Evolutionary conservation across 35 echinoderm and acorn worm species (phyloP).

Genomic region (Apostichopus japonicus): DNA sequence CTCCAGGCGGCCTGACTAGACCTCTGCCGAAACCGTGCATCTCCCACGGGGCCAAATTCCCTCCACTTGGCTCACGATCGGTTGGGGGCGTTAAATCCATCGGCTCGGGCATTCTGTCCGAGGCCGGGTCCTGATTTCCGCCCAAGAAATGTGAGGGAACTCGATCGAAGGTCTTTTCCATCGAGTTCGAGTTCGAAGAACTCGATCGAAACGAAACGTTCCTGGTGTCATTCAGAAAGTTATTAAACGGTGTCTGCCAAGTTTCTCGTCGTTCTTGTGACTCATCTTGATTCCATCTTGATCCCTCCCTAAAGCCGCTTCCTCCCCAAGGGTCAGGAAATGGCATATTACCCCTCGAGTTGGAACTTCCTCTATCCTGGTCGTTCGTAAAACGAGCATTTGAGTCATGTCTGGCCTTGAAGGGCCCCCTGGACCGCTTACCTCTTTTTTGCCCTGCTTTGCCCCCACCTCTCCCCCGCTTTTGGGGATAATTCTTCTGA

Average conservation of each 20-base stretch:
- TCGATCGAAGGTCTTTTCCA: no score
- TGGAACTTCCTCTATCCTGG: background rate
- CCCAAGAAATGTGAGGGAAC: no score
- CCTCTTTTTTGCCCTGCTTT: background rate
- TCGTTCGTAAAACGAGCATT: background rate
- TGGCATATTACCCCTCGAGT: background rate
- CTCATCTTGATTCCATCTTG: background rate
- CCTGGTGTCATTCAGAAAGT: background rate
- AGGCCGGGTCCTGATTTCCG: background rate
- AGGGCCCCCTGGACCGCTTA: background rate
- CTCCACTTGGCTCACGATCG: background rate
- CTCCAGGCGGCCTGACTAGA: background rate
- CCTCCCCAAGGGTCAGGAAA: background rate
- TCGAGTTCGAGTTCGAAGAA: no score
- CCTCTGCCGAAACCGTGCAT: constrained; percentile 24
- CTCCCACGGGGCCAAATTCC: background rate
- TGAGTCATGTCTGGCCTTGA: no score
- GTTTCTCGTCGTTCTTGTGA: background rate
- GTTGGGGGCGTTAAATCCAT: background rate
- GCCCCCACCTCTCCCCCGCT: background rate
- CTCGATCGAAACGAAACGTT: background rate
- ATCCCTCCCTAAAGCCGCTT: constrained; percentile 36
- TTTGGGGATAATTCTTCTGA: background rate
- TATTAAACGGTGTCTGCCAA: background rate
- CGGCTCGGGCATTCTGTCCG: background rate